Evolutionary conservation across 2,113 vertebrate genomes (phyloP).

Genomic region (Colaptes auratus): DNA sequence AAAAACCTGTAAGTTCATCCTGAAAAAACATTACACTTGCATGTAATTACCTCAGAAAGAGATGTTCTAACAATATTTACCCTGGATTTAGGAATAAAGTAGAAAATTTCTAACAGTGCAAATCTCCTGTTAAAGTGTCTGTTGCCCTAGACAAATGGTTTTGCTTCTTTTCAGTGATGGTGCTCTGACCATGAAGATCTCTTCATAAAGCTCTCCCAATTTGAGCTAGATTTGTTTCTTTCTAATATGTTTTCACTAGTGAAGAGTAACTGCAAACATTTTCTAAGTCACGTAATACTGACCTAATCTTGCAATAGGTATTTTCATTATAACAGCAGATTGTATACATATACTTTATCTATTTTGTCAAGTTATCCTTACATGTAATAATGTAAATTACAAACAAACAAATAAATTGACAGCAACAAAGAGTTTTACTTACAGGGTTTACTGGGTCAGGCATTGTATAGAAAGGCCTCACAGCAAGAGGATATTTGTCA

Average conservation of each 20-base stretch:
- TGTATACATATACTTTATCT: background rate
- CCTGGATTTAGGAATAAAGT: background rate
- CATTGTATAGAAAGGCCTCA: constrained; percentile 99
- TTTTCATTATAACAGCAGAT: background rate
- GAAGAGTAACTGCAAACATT: background rate
- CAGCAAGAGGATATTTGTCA: constrained; percentile 97
- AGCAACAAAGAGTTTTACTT: constrained; percentile 68
- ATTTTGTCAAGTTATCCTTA: background rate
- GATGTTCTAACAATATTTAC: background rate
- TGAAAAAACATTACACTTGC: background rate
- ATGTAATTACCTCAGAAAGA: background rate
- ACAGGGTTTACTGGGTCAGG: constrained; percentile 91
- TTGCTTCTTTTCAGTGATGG: background rate
- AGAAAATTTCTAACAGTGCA: background rate
- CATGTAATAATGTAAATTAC: background rate
- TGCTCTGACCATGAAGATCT: background rate
- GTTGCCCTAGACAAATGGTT: background rate
- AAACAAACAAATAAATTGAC: accelerated
- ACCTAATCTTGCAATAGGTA: background rate
- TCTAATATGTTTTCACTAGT: background rate
- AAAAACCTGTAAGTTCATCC: background rate
- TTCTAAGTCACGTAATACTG: background rate
- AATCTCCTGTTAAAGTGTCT: background rate
- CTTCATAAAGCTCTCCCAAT: background rate
- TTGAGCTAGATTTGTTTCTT: background rate